Evolutionary conservation across 2,797 vertebrate species (phyloP).

Genomic region (Varecia variegata): DNA sequence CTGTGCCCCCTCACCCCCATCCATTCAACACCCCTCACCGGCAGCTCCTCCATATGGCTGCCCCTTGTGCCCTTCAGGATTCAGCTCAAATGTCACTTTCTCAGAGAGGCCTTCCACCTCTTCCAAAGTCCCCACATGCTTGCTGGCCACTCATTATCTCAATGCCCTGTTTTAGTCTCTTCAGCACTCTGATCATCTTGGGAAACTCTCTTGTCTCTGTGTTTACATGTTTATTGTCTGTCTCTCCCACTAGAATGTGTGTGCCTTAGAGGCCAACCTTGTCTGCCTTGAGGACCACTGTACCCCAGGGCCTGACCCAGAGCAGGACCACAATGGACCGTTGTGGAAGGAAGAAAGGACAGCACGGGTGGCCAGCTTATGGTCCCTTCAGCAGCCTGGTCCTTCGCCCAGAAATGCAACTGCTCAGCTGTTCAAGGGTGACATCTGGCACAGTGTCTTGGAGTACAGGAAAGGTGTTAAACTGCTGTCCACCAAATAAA

Average conservation of each 20-base stretch:
- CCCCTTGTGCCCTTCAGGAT: neutral
- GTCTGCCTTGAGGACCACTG: neutral
- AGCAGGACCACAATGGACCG: neutral
- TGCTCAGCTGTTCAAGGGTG: neutral
- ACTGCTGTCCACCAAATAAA: neutral
- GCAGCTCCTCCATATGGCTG: neutral
- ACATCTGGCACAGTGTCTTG: neutral
- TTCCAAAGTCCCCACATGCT: neutral
- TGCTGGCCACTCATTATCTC: neutral
- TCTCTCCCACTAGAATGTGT: neutral
- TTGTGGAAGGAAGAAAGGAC: neutral
- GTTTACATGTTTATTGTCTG: neutral
- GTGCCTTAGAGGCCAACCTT: neutral
- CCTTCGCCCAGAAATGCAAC: neutral
- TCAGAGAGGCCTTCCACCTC: neutral
- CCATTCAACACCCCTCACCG: neutral
- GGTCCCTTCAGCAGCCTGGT: neutral
- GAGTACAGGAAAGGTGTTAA: neutral
- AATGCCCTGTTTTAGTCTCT: neutral
- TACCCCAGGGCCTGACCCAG: neutral
- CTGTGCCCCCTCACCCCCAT: neutral
- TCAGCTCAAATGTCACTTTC: neutral
- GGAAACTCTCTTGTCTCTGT: neutral
- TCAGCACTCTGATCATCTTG: neutral
- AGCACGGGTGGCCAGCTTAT: neutral